Evolutionary conservation across 2,888 invertebrate species (phyloP).

Genomic region (Cerceris rybyensis): DNA sequence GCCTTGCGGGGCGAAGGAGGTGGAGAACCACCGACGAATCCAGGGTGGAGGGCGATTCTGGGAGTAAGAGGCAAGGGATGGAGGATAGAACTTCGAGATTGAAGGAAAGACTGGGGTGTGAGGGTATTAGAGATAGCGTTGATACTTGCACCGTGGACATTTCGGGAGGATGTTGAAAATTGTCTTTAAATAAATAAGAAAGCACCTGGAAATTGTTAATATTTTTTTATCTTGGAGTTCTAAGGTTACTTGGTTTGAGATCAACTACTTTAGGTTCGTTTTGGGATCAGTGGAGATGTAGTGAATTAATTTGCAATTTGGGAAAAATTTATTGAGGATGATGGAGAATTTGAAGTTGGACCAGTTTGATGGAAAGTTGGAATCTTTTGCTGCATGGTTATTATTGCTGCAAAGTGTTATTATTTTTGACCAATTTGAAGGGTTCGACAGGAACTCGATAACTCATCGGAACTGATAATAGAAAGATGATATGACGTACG

Average conservation of each 20-base stretch:
- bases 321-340: no score
- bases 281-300: no score
- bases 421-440: no score
- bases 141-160: conserved; percentile 55
- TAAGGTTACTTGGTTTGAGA: no score
- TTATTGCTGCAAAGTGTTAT: no score
- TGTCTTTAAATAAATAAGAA: background rate
- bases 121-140: conserved; percentile 58
- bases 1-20: conserved; percentile 66
- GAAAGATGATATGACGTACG: background rate
- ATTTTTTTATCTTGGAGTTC: background rate
- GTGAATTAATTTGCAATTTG: no score
- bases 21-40: conserved; percentile 24
- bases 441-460: no score
- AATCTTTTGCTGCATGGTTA: no score
- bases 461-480: no score
- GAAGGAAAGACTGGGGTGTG: conserved; percentile 59
- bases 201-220: background rate
- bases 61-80: conserved; percentile 28
- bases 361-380: no score
- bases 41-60: conserved; percentile 26
- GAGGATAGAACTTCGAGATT: conserved; percentile 64
- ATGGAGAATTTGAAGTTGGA: no score
- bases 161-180: background rate
- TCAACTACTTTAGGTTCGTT: no score